phyloP scores from a whole-genome alignment of 2,113 vertebrate genomes.

The Nycticryphes semicollaris region DNA sequence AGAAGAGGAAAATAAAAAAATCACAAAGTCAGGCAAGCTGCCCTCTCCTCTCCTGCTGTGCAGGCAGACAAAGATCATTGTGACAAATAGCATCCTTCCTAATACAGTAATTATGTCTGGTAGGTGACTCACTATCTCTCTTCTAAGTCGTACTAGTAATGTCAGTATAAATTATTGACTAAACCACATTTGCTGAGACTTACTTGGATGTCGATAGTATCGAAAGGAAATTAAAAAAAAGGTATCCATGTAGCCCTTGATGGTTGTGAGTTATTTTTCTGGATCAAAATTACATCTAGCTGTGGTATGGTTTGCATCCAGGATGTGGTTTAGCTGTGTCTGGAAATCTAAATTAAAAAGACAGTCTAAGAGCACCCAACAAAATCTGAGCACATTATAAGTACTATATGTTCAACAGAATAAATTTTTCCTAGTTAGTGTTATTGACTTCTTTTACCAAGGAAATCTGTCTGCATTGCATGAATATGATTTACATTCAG shows the following conservation, averaged over 20 bases:
- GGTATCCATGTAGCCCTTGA: not conserved
- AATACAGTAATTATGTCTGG: not conserved
- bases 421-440: not conserved
- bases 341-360: slow-evolving; percentile 40
- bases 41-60: not conserved
- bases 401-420: not conserved
- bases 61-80: not conserved
- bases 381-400: not conserved
- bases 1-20: not conserved
- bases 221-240: not conserved
- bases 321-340: not conserved
- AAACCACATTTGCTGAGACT: not conserved
- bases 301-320: not conserved
- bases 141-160: not conserved
- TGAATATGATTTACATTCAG: not conserved
- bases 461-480: not conserved
- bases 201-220: not conserved
- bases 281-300: not conserved
- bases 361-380: not conserved
- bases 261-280: not conserved
- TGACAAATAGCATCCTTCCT: not conserved
- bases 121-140: not conserved
- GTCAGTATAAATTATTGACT: not conserved
- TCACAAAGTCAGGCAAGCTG: not conserved
- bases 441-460: slow-evolving; percentile 1